Base-by-base conservation (phyloP, 2,113 vertebrate species). In the Benitochromis conjunctus region DNA sequence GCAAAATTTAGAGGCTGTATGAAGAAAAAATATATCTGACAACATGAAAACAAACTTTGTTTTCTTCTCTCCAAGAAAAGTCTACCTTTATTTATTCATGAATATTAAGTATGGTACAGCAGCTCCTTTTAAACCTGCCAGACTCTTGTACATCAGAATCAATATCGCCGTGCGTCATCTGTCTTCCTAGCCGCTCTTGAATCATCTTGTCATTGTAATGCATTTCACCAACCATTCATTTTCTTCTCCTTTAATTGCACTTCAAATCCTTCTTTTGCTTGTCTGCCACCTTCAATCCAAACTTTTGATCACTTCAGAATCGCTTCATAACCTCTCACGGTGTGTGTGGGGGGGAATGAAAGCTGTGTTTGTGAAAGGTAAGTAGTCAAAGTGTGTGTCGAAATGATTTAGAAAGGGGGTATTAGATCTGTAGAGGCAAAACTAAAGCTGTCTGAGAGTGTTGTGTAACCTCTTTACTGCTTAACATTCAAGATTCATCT, bases 291-390 rank as follows among this genome's bases (percentile, higher is more conserved):
- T 84, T 89, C 83, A 81, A 62, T 87, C 38, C 26, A n/a, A 21
- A 7, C 78, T 76, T 81, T 76, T 11, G 43, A 82, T 91, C 90
- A 48, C 90, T 58, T 93, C 85, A 89, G 86, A 91, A 51, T 88
- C 53, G 58, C 88, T 62, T 87, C 85, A 60, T 87, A 91, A 69
- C 57, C 53, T 92, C 80, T 94, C 82, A 82, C 71, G 55, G 9
- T 89, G 58, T 89, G 80, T 92, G 80, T 79, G 89, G 3, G 55
- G 11, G 31, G 11, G 26, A 16, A 8, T 87, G 82, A 89, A 84
- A 86, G 34, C 53, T 66, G 79, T 94, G 81, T 91, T 83, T 81
- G 54, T 19, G 10, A 18, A 86, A 91, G 92, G 92, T 94, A 93
- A 92, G 92, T 77, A 38, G 60, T 46, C 29, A 21, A 41, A 9